Evolutionary conservation across 1,140 invertebrate species (phyloP), one percentile per base, ranked within the genome.

Genomic region (Microvelia longipes): DNA sequence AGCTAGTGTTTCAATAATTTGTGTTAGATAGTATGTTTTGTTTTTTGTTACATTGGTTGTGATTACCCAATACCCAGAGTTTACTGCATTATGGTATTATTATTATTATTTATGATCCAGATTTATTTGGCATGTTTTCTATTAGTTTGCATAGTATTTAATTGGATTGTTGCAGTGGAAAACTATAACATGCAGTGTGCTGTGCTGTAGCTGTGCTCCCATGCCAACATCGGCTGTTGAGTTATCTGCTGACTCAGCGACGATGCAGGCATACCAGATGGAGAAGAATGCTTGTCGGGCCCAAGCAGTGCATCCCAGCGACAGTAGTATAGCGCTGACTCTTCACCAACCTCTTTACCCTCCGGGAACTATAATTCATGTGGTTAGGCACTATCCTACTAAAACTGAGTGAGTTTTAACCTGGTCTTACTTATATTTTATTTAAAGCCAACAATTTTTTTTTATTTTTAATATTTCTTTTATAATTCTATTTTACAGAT

Each of bases 301-400:
- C 19, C 82, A 85, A 68, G 84, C 85, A 24, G 82, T 87, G 66
- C 84, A 90, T 80, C 85, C 89, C 2, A 85, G 83, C 69, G 88
- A 89, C 75, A 86, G 85, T 74, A 84, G 84, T 64, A 89, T 91
- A 76, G 87, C 88, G 69, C 81, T 92, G 71, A 90, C 89, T 67
- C 80, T 92, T 72, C 87, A 93, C 81, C 83, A 89, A 75, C 92
- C 91, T 1, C 81, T 96, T 0, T 95, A 89, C 80, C 91, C 91
- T 61, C 93, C 93, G 5, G 93, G 93, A 1, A 85, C 86, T 74
- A 94, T 95, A 69, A 91, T 96, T 64, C 93, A 95, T 77, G 87
- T 96, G 29, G 92, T 96, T 64, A 81, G 92, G 68, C 91, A 92
- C 81, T 92, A 96, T 83, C 90, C 91, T 25, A 88, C 85, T 69